phyloP scores from a whole-genome alignment of 2,797 vertebrate genomes.

The Argyrosomus regius region DNA sequence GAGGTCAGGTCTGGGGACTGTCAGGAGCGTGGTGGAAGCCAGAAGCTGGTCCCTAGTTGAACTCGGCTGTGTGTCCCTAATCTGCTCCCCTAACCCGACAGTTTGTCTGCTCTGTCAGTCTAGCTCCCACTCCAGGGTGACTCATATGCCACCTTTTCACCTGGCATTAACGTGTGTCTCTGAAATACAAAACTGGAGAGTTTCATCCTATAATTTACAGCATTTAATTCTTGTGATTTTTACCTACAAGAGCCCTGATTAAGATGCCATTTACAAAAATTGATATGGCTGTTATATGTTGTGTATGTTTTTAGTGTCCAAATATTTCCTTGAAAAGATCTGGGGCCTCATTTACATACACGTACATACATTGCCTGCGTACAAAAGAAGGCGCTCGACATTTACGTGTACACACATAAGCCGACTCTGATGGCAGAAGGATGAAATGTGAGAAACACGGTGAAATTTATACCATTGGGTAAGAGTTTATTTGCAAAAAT shows the following conservation, averaged over 20 bases:
- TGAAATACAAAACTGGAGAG: neutral
- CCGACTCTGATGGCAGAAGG: no score
- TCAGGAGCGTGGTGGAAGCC: conserved; percentile 33
- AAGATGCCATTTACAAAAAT: neutral
- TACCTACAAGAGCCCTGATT: neutral
- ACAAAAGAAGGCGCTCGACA: no score
- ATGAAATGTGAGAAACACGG: no score
- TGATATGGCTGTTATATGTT: no score
- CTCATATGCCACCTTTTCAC: conserved; percentile 49
- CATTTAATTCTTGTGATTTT: neutral
- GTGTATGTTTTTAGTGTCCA: neutral
- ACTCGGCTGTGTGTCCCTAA: conserved; percentile 43
- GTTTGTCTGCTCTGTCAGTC: conserved; percentile 58
- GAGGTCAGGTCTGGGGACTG: conserved; percentile 54
- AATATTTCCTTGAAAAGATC: neutral
- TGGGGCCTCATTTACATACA: no score
- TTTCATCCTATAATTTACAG: neutral
- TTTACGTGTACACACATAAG: no score
- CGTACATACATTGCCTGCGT: no score
- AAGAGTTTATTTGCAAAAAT: no score
- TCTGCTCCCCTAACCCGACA: conserved; percentile 30
- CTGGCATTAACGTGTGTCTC: conserved; percentile 26
- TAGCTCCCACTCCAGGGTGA: conserved; percentile 41
- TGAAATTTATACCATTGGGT: no score
- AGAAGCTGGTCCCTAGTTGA: conserved; percentile 53